phyloP scores from a whole-genome alignment of 2,113 vertebrate species.

The Pholis gunnellus region DNA sequence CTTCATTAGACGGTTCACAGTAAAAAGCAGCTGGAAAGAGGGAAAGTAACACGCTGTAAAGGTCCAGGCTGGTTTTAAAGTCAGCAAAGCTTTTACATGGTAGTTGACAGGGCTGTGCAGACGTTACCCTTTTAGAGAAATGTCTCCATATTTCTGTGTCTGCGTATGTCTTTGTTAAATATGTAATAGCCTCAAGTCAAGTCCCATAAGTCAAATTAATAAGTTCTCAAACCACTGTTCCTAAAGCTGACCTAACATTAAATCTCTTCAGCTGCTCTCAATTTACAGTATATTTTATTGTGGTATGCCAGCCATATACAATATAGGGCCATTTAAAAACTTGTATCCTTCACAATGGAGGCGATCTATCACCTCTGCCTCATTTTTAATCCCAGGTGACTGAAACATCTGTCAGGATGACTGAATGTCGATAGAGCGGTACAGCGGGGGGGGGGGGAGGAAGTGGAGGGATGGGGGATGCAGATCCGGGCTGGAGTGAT shows the following conservation, averaged over 20 bases:
- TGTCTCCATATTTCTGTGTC: background rate
- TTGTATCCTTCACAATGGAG: constrained; percentile 65
- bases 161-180: constrained; percentile 2
- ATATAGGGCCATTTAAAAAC: constrained; percentile 63
- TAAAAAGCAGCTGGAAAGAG: constrained; percentile 22
- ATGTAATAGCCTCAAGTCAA: constrained; percentile 24
- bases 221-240: constrained; percentile 36
- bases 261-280: constrained; percentile 35
- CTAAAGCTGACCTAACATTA: constrained; percentile 33
- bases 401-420: constrained; percentile 76
- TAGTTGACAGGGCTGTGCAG: background rate
- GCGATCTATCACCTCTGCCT: constrained; percentile 62
- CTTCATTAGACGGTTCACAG: constrained; percentile 49
- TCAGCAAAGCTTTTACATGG: constrained; percentile 31
- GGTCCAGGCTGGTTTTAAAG: constrained; percentile 26
- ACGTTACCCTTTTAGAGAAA: constrained; percentile 1
- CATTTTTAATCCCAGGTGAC: constrained; percentile 77
- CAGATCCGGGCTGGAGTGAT: constrained; percentile 66
- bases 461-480: constrained; percentile 2
- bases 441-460: constrained; percentile 28
- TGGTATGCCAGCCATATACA: constrained; percentile 60
- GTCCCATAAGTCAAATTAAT: constrained; percentile 43
- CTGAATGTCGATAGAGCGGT: constrained; percentile 71
- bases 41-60: constrained; percentile 49
- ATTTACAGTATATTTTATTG: constrained; percentile 60